phyloP scores from a whole-genome alignment of 2,888 invertebrate genomes.

The Iselma pallidipennis region DNA sequence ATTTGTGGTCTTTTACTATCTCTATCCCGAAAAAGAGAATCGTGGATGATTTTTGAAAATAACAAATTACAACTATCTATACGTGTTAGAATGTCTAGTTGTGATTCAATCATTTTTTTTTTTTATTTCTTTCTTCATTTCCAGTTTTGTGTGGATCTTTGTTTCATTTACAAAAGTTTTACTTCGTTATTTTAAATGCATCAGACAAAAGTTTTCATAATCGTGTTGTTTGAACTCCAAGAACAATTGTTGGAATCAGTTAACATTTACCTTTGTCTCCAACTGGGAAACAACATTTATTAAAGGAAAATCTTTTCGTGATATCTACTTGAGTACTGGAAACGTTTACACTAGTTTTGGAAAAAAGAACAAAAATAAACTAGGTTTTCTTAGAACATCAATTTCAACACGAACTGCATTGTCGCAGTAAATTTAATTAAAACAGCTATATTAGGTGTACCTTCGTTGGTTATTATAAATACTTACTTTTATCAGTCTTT shows the following conservation, averaged over 20 bases:
- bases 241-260: not conserved
- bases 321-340: too few species aligned
- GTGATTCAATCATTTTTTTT: not conserved
- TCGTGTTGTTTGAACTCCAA: not conserved
- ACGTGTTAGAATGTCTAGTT: not conserved
- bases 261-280: constrained; percentile 1
- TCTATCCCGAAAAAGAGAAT: too few species aligned
- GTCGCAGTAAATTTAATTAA: too few species aligned
- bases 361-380: too few species aligned
- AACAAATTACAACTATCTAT: not conserved
- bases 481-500: too few species aligned
- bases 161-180: not conserved
- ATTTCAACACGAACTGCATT: too few species aligned
- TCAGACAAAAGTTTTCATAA: not conserved
- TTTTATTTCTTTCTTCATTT: not conserved
- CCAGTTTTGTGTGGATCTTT: too few species aligned
- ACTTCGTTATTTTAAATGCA: not conserved
- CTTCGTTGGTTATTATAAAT: too few species aligned
- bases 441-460: too few species aligned
- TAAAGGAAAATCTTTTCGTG: not conserved
- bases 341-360: too few species aligned
- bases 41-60: constrained; percentile 2
- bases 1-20: too few species aligned
- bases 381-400: too few species aligned
- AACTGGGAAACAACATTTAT: not conserved